Evolutionary conservation across 2,888 invertebrate species (phyloP).

Genomic region (Apodemia mormo): DNA sequence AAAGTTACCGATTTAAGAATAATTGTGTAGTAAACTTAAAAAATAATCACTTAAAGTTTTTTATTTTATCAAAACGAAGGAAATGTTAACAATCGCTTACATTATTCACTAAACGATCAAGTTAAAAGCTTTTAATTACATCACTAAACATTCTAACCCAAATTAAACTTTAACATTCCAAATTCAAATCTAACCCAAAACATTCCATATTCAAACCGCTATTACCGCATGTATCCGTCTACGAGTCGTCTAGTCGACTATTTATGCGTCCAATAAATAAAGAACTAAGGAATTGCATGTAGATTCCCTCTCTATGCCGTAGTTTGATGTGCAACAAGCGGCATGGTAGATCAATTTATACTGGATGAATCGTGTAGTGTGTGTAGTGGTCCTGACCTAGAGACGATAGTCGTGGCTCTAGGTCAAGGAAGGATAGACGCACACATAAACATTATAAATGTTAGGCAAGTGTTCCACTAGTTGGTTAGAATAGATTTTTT

Average conservation of each 20-base stretch:
- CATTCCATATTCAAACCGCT: constrained; percentile 44
- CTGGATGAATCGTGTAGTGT: constrained; percentile 61
- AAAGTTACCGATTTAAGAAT: too few relatives aligned
- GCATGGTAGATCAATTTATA: constrained; percentile 44
- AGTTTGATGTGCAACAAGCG: constrained; percentile 28
- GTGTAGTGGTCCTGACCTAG: constrained; percentile 78
- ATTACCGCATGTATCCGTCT: constrained; percentile 57
- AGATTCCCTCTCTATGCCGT: constrained; percentile 40
- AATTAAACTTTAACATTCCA: constrained; percentile 51
- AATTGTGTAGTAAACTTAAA: too few relatives aligned
- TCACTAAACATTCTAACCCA: constrained; percentile 32
- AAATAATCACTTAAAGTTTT: too few relatives aligned
- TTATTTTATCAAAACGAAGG: background rate
- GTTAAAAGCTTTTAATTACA: constrained; percentile 18
- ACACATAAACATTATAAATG: constrained; percentile 51
- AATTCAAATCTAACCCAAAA: constrained; percentile 43
- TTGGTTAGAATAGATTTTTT: background rate
- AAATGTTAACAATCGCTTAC: background rate
- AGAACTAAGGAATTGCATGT: constrained; percentile 51
- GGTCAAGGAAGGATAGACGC: constrained; percentile 80
- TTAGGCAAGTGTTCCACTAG: constrained; percentile 35
- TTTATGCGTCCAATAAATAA: constrained; percentile 50
- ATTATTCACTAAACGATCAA: background rate
- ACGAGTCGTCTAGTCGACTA: constrained; percentile 68
- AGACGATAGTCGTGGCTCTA: constrained; percentile 73